phyloP scores from a whole-genome alignment of 1,140 invertebrate species.

The Pogonomyrmex californicus region DNA sequence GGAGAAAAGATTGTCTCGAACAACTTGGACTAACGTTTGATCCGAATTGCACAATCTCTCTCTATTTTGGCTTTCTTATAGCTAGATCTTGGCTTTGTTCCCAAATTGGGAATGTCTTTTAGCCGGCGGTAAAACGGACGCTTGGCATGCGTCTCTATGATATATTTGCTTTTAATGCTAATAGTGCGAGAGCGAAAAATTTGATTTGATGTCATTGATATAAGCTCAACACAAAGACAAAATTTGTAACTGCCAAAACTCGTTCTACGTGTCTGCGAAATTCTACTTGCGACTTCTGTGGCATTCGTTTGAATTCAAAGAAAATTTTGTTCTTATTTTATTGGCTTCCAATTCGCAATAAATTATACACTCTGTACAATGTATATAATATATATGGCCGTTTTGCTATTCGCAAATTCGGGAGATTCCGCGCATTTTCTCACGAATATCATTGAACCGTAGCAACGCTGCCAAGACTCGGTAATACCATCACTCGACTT shows the following conservation, averaged over 20 bases:
- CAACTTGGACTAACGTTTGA: slow-evolving; percentile 41
- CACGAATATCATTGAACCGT: slow-evolving; percentile 21
- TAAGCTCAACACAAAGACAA: slow-evolving; percentile 3
- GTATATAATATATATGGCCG: background rate
- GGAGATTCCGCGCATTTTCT: slow-evolving; percentile 24
- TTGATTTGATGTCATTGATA: background rate
- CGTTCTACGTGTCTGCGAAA: background rate
- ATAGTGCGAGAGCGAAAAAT: slow-evolving; percentile 23
- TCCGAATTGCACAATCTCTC: slow-evolving; percentile 74
- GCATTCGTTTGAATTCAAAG: background rate
- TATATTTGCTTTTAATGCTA: slow-evolving; percentile 33
- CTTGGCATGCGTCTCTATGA: slow-evolving; percentile 15
- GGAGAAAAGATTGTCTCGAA: slow-evolving; percentile 17
- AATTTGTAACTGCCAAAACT: background rate
- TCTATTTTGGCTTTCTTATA: slow-evolving; percentile 76
- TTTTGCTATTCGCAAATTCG: slow-evolving; percentile 34
- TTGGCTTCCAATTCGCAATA: slow-evolving; percentile 18
- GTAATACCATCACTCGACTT: slow-evolving; percentile 45
- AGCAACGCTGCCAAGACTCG: slow-evolving; percentile 45
- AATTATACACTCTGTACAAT: slow-evolving; percentile 20
- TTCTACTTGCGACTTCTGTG: background rate
- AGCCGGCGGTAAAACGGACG: slow-evolving; percentile 14
- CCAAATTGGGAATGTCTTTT: slow-evolving; percentile 74
- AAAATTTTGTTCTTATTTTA: slow-evolving; percentile 30
- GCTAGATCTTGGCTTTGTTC: slow-evolving; percentile 76